A percentile compares a stretch with the other conserved stretches of the same genome.
Evolutionary conservation across 30 jellyfish, hydroid and myxozoan genomes (phyloP).

Genomic region (Phacellophora camtschatica): DNA sequence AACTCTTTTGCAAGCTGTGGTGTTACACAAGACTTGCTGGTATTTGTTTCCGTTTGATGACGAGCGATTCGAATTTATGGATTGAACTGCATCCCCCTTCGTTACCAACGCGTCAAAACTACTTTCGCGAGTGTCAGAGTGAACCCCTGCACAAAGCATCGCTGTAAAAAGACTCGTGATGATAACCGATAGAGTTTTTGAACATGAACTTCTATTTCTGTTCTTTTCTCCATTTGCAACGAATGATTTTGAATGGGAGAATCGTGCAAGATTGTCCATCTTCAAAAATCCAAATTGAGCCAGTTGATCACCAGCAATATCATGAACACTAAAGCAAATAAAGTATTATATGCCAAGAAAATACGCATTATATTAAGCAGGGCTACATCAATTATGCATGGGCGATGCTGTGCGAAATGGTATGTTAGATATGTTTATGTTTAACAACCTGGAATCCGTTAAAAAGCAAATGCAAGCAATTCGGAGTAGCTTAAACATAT

Average conservation of each 20-base stretch:
- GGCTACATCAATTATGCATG: slow-evolving; percentile 38
- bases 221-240: slow-evolving; percentile 25
- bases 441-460: too few relatives aligned
- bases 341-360: slow-evolving; percentile 18
- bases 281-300: too few relatives aligned
- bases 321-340: too few relatives aligned
- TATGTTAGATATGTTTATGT: too few relatives aligned
- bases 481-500: too few relatives aligned
- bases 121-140: slow-evolving; percentile 73
- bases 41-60: slow-evolving; percentile 11
- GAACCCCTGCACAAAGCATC: slow-evolving; percentile 65
- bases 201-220: slow-evolving; percentile 23
- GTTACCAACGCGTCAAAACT: slow-evolving; percentile 81
- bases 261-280: slow-evolving; percentile 75
- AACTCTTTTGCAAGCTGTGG: slow-evolving; percentile 58
- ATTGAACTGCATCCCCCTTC: slow-evolving; percentile 95
- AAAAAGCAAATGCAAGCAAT: too few relatives aligned
- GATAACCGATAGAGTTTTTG: slow-evolving; percentile 54
- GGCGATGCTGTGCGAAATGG: too few relatives aligned
- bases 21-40: slow-evolving; percentile 63
- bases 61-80: slow-evolving; percentile 7
- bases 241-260: slow-evolving; percentile 54
- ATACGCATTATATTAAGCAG: slow-evolving; percentile 34
- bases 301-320: too few relatives aligned
- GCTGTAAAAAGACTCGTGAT: slow-evolving; percentile 59